Evolutionary conservation across 2,113 vertebrate species (phyloP), one percentile per base, ranked within the genome.

Genomic region (Thalassoma bifasciatum): DNA sequence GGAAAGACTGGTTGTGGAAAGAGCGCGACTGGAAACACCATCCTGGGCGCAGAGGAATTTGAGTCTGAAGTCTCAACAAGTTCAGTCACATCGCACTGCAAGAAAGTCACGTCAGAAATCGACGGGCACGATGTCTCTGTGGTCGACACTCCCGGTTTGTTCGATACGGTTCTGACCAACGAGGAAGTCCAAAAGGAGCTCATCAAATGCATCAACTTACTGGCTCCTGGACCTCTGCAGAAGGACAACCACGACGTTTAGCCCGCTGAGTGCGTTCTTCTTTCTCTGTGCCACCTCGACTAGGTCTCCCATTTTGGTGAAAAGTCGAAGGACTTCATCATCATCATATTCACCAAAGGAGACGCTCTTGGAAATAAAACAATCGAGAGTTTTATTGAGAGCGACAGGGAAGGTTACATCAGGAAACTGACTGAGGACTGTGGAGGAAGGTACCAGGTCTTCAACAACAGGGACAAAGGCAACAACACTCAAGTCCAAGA

Each of bases 231-330:
- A n/a, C n/a, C n/a, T n/a, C n/a, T n/a, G n/a, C n/a, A n/a, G n/a
- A n/a, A n/a, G n/a, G n/a, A n/a, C n/a, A n/a, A n/a, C n/a, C n/a
- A n/a, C n/a, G n/a, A n/a, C n/a, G n/a, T n/a, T n/a, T n/a, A n/a
- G n/a, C n/a, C n/a, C n/a, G n/a, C n/a, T n/a, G n/a, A n/a, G n/a
- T n/a, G n/a, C n/a, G n/a, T n/a, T n/a, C n/a, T n/a, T n/a, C n/a
- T n/a, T n/a, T n/a, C n/a, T n/a, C n/a, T n/a, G n/a, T n/a, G n/a
- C n/a, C n/a, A n/a, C n/a, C n/a, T n/a, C n/a, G n/a, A n/a, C n/a
- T n/a, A n/a, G n/a, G 58, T 86, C 3, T 82, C 90, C 63, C 79
- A 72, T 13, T 92, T 91, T 60, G 91, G 89, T 2, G 2, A 85
- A 2, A 50, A 67, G 40, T 74, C 89, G 11, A 14, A 71, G 38